These are phyloP conservation scores for Pseudomugil gertrudae DNA, from an alignment of 2,797 vertebrate species.

Conservation along the genomic window DNA sequence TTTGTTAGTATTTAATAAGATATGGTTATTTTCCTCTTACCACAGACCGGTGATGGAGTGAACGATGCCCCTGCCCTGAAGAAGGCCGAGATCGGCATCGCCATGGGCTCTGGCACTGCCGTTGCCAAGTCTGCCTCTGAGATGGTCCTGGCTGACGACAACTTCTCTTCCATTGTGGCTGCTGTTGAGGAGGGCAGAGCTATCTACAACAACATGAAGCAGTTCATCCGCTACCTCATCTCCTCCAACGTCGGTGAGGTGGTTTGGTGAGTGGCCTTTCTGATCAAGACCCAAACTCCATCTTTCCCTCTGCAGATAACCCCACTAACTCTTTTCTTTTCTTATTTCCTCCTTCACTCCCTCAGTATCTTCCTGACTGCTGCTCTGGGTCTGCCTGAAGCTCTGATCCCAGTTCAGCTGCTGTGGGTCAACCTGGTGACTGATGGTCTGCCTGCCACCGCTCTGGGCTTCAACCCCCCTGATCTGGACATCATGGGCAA, in stretches of 20 bases:
- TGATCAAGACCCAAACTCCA: neutral
- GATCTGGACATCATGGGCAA: slow-evolving; percentile 97
- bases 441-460: slow-evolving; percentile 93
- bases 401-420: slow-evolving; percentile 94
- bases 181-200: slow-evolving; percentile 96
- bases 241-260: slow-evolving; percentile 97
- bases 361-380: slow-evolving; percentile 92
- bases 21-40: neutral
- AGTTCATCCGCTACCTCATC: slow-evolving; percentile 97
- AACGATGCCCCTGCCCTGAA: slow-evolving; percentile 96
- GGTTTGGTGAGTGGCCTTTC: slow-evolving; percentile 86
- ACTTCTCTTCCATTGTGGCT: slow-evolving; percentile 94
- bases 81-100: slow-evolving; percentile 96
- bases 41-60: slow-evolving; percentile 93
- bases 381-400: slow-evolving; percentile 92
- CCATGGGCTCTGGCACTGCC: slow-evolving; percentile 96
- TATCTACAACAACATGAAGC: slow-evolving; percentile 99
- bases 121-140: slow-evolving; percentile 96
- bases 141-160: slow-evolving; percentile 96
- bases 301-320: slow-evolving; percentile 1
- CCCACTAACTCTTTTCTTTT: neutral
- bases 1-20: neutral
- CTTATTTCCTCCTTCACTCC: neutral
- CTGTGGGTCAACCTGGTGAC: slow-evolving; percentile 96
- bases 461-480: slow-evolving; percentile 94